Base-by-base conservation (phyloP, 2,113 vertebrate genomes). In the Suricata suricatta region DNA sequence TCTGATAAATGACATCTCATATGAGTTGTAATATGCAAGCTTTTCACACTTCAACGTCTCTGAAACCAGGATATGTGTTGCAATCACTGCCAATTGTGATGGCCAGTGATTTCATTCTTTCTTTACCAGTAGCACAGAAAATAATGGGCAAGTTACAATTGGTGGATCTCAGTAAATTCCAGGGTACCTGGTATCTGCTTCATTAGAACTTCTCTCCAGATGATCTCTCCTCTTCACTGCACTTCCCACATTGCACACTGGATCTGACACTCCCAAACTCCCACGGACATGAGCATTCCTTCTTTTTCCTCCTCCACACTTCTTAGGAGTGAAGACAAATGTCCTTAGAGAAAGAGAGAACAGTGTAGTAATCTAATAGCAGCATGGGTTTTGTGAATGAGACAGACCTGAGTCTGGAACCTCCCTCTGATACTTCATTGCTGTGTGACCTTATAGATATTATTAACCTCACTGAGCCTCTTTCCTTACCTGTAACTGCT, bases 221-320 rank as follows among this genome's bases (percentile, higher is more conserved):
- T 38, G 14, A 19, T 50, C 50, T 33, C 50, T 72, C 38, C 38
- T 41, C 31, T 16, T 31, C 47, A 3, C 41, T 50, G 27, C 13
- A 13, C 64, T 23, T 21, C 21, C 76, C 64, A 31, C 3, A 0
- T 5, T 1, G 11, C 14, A 6, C 44, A 17, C 6, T 9, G 8
- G 29, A 27, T 74, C 54, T 5, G 31, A 44, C 38, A 0, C 35
- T 33, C 69, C 54, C 15, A 1, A 13, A 74, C 21, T 57, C 88
- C 71, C 3, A 2, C 0, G 1, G 31, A 4, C 17, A 1, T 3
- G 19, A 47, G 3, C 7, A 16, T 35, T n/a, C 54, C 57, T 79
- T 31, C 38, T 71, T 79, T 35, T 23, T 80, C 76, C 41, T 33
- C 31, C 29, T 50, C 71, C 69, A 50, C 35, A 1, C 1, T 25